These are phyloP conservation scores for Argyra leucocephala DNA, from an alignment of 2,888 invertebrate species.

Conservation along the genomic window DNA sequence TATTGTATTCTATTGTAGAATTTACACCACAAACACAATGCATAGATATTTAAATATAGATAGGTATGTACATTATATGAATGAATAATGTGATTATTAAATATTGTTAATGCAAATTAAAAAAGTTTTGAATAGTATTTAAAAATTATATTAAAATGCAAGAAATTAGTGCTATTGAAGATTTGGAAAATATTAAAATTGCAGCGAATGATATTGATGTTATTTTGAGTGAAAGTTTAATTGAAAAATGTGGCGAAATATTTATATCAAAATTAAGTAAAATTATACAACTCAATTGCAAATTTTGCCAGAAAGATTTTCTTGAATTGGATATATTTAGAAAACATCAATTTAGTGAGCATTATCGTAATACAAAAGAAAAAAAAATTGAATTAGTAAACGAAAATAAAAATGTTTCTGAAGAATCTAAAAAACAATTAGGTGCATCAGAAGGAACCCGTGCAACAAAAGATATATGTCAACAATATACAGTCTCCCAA, in stretches of 20 bases:
- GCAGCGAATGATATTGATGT: background rate
- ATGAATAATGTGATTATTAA: too few relatives aligned
- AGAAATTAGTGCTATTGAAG: background rate
- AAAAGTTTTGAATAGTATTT: too few relatives aligned
- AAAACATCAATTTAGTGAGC: background rate
- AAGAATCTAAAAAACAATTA: background rate
- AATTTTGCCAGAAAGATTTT: background rate
- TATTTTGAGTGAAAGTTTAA: background rate
- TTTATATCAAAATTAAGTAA: background rate
- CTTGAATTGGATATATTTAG: background rate
- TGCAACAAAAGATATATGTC: background rate
- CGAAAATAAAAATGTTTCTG: background rate
- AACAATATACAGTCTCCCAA: background rate
- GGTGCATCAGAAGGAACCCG: background rate
- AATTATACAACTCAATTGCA: background rate
- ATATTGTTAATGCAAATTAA: too few relatives aligned
- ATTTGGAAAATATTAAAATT: background rate
- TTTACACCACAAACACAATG: too few relatives aligned
- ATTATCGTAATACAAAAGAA: background rate
- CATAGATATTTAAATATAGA: too few relatives aligned
- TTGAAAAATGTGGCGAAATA: slow-evolving; percentile 9
- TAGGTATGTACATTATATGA: too few relatives aligned
- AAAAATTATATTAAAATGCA: background rate
- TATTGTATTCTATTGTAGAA: too few relatives aligned
- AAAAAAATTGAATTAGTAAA: background rate